These are phyloP conservation scores for Champsocephalus esox DNA, from an alignment of 2,797 vertebrate genomes.

Conservation along the genomic window DNA sequence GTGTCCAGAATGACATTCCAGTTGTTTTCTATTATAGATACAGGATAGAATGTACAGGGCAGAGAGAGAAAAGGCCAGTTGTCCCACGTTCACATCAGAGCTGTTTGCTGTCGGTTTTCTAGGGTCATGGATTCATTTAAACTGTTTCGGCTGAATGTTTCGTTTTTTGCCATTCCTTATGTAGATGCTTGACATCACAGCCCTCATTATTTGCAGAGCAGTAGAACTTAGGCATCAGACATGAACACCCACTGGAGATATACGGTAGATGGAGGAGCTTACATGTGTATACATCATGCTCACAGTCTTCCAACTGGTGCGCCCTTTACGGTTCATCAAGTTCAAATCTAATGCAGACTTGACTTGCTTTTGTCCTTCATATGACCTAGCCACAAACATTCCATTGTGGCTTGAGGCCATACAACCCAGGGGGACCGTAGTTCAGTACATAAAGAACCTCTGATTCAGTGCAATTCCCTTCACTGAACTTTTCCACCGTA, in stretches of 20 bases:
- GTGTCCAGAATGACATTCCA: not conserved
- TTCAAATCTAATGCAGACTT: slow-evolving; percentile 64
- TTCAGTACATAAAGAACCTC: slow-evolving; percentile 64
- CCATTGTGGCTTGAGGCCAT: slow-evolving; percentile 67
- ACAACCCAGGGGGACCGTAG: slow-evolving; percentile 52
- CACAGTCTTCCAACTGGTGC: slow-evolving; percentile 43
- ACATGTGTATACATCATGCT: slow-evolving; percentile 43
- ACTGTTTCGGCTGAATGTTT: slow-evolving; percentile 46
- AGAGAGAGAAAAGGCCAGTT: not conserved
- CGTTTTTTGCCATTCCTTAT: slow-evolving; percentile 35
- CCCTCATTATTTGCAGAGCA: slow-evolving; percentile 60
- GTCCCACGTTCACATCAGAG: slow-evolving; percentile 29
- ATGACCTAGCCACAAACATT: slow-evolving; percentile 67
- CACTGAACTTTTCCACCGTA: slow-evolving; percentile 58
- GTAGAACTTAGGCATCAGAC: slow-evolving; percentile 42
- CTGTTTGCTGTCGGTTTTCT: slow-evolving; percentile 13
- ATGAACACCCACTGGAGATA: slow-evolving; percentile 28
- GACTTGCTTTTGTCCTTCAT: slow-evolving; percentile 75
- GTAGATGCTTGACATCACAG: slow-evolving; percentile 46
- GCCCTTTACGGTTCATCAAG: slow-evolving; percentile 48
- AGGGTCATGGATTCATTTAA: slow-evolving; percentile 51
- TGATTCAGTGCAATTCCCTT: slow-evolving; percentile 60
- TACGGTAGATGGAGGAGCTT: slow-evolving; percentile 28
- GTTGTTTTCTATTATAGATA: not conserved
- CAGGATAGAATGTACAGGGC: not conserved